A percentile compares a stretch with the other conserved stretches of the same genome.
Evolutionary conservation across 2,888 invertebrate genomes (phyloP).

Genomic region (Ommatoiulus sabulosus): DNA sequence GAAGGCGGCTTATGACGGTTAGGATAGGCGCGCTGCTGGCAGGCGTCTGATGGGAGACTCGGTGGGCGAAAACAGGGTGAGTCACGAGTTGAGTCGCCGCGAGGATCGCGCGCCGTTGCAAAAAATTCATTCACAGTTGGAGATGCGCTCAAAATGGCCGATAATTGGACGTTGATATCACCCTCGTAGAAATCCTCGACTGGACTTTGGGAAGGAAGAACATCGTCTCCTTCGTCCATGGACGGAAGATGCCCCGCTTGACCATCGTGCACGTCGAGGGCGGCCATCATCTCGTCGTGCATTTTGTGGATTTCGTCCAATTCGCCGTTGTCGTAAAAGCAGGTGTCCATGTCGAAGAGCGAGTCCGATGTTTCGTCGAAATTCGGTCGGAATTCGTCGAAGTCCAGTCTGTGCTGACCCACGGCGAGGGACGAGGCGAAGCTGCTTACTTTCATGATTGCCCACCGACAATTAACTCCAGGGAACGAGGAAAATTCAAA

Average conservation of each 20-base stretch:
- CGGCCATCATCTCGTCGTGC: slow-evolving; percentile 31
- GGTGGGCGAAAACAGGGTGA: slow-evolving; percentile 24
- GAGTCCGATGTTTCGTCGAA: neutral
- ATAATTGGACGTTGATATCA: slow-evolving; percentile 4
- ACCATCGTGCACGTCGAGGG: neutral
- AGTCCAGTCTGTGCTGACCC: neutral
- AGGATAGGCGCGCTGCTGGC: slow-evolving; percentile 6
- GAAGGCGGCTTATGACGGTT: slow-evolving; percentile 20
- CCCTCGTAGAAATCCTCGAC: neutral
- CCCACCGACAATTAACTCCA: neutral
- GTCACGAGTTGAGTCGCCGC: neutral
- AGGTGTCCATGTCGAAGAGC: neutral
- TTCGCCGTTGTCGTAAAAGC: neutral
- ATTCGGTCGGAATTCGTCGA: neutral
- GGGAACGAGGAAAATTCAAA: neutral
- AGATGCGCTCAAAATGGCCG: neutral
- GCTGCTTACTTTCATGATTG: neutral
- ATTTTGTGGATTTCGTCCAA: slow-evolving; percentile 1
- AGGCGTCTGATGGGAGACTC: slow-evolving; percentile 31
- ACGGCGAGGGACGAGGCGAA: neutral
- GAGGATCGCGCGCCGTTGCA: neutral
- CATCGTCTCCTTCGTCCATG: neutral
- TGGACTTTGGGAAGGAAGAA: neutral
- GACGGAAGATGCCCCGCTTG: neutral
- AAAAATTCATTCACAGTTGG: neutral